phyloP scores from a whole-genome alignment of 1,140 invertebrate genomes.

The Drosophila truncata region DNA sequence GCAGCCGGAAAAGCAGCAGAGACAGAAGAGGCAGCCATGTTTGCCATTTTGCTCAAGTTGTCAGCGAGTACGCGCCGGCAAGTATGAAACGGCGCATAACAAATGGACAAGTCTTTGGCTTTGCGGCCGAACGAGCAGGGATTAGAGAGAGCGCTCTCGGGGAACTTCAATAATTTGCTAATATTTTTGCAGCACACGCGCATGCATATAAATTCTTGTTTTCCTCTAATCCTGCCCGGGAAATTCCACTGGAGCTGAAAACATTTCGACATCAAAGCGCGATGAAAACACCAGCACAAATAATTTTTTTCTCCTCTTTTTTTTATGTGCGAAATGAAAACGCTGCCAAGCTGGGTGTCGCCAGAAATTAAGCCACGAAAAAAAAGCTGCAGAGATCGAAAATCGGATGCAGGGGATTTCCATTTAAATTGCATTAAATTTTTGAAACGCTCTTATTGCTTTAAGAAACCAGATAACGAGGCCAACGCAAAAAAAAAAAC shows the following conservation, averaged over 20 bases:
- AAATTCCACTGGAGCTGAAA: slow-evolving; percentile 40
- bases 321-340: slow-evolving; percentile 43
- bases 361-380: slow-evolving; percentile 30
- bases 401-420: slow-evolving; percentile 12
- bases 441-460: slow-evolving; percentile 1
- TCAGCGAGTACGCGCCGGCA: slow-evolving; percentile 63
- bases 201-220: slow-evolving; percentile 40
- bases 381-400: slow-evolving; percentile 21
- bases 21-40: slow-evolving; percentile 34
- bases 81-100: slow-evolving; percentile 72
- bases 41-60: slow-evolving; percentile 79
- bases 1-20: neutral
- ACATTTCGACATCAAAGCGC: slow-evolving; percentile 72
- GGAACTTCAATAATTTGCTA: slow-evolving; percentile 67
- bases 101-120: slow-evolving; percentile 61
- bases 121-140: slow-evolving; percentile 38
- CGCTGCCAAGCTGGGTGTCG: slow-evolving; percentile 12
- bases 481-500: neutral
- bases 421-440: slow-evolving; percentile 15
- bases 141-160: neutral
- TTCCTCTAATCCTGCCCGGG: slow-evolving; percentile 47
- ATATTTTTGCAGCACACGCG: slow-evolving; percentile 47
- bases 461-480: slow-evolving; percentile 42
- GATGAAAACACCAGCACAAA: slow-evolving; percentile 20
- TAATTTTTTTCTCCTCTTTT: slow-evolving; percentile 3